Evolutionary conservation across 1,140 invertebrate species (phyloP).

Genomic region (Heliconius hewitsoni): DNA sequence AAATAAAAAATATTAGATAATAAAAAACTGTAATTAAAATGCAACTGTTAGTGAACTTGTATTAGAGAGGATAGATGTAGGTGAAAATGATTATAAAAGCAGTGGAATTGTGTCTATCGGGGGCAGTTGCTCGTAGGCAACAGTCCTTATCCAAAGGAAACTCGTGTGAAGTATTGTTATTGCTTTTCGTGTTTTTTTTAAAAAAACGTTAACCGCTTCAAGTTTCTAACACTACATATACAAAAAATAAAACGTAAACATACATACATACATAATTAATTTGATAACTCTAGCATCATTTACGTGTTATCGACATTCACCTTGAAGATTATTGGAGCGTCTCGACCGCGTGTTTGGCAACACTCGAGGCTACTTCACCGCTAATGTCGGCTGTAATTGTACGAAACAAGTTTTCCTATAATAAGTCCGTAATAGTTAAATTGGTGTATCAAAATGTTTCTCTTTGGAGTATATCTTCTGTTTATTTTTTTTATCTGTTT

Average conservation of each 20-base stretch:
- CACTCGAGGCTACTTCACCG: conserved; percentile 50
- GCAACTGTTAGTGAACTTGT: not conserved
- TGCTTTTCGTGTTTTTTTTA: too few species aligned
- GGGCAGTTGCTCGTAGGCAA: too few species aligned
- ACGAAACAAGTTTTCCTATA: conserved; percentile 12
- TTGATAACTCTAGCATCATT: not conserved
- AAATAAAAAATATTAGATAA: not conserved
- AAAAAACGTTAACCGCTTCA: too few species aligned
- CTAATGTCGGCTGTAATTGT: conserved; percentile 17
- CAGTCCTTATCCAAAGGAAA: too few species aligned
- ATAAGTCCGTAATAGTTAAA: not conserved
- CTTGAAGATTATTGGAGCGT: conserved; percentile 69
- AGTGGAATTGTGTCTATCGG: too few species aligned
- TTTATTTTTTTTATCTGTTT: not conserved
- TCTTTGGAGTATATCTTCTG: not conserved
- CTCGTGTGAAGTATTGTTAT: too few species aligned
- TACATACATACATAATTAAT: not conserved
- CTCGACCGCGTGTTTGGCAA: conserved; percentile 71
- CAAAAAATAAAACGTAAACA: not conserved
- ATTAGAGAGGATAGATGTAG: too few species aligned
- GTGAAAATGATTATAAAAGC: too few species aligned
- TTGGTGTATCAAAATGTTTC: not conserved
- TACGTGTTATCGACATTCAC: conserved; percentile 47
- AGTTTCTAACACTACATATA: not conserved
- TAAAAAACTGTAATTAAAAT: not conserved